Conservation (phyloP, 1,140 invertebrate genomes). For the Agrypnia vestita region DNA sequence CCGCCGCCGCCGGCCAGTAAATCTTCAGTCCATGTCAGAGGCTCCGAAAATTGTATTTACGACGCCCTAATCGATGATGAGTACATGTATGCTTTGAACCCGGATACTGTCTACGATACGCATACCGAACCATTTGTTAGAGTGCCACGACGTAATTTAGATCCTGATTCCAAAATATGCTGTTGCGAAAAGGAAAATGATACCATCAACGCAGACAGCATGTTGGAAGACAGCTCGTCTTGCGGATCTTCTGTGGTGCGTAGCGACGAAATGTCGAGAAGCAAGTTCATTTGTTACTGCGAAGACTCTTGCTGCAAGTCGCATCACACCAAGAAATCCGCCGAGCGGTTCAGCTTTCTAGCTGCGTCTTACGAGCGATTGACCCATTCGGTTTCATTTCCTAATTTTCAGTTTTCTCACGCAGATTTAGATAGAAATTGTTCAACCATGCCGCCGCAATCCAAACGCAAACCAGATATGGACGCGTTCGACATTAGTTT, state of each 20-base stretch:
- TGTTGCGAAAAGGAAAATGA: slow-evolving; percentile 63
- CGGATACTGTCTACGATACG: slow-evolving; percentile 65
- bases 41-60: slow-evolving; percentile 70
- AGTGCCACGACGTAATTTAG: slow-evolving; percentile 63
- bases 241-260: not conserved
- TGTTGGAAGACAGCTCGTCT: not conserved
- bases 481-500: slow-evolving; percentile 19
- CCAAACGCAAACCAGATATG: not conserved
- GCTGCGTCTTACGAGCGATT: slow-evolving; percentile 37
- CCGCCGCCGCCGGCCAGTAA: slow-evolving; percentile 6
- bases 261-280: slow-evolving; percentile 6
- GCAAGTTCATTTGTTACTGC: slow-evolving; percentile 69
- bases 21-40: slow-evolving; percentile 69
- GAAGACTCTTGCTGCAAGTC: slow-evolving; percentile 65
- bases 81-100: slow-evolving; percentile 71
- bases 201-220: not conserved
- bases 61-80: slow-evolving; percentile 66
- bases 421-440: not conserved
- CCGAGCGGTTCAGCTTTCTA: not conserved
- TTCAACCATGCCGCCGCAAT: not conserved
- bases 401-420: slow-evolving; percentile 35
- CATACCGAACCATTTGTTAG: slow-evolving; percentile 64
- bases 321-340: slow-evolving; percentile 63
- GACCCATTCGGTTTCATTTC: slow-evolving; percentile 54
- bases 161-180: slow-evolving; percentile 69